Evolutionary conservation across 2,888 invertebrate genomes (phyloP), one percentile per base, ranked within the genome.

Genomic region (Noctua fimbriata): DNA sequence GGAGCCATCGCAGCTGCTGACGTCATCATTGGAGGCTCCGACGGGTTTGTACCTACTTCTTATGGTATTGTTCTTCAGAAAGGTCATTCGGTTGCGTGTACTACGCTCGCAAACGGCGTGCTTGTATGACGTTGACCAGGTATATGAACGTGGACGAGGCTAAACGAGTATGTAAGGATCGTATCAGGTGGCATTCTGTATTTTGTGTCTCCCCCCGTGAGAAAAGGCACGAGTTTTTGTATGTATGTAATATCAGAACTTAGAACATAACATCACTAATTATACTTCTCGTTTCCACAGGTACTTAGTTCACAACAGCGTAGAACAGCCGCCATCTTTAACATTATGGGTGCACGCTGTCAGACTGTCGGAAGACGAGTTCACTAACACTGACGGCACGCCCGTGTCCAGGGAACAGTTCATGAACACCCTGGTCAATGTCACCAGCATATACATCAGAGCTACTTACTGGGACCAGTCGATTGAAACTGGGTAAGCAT

Each of bases 381-480:
- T 99, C 92, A 95, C 97, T 12, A 97, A 98, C 0, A 92, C 97
- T 0, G 97, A 98, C 72, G 98, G 98, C 1, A 95, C 97, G 0
- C 96, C 97, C 0, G 98, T 98, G 0, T 98, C 98, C 1, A 96
- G 99, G 52, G 99, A 99, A 82, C 98, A 99, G 91, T 97, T 99
- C 86, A 99, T 99, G 99, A 98, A 98, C 93, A 97, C 98, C 0
- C 96, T 99, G 63, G 97, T 98, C 78, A 98, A 98, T 91, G 96
- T 99, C 16, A 97, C 98, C 77, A 98, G 98, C 66, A 97, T 99
- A 76, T 99, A 98, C 90, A 98, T 99, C 84, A 97, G 99, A 73
- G 99, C 98, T 0, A 98, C 98, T 0, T 99, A 99, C 93, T 99
- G 98, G 98, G 97, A 98, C 69, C 97, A 98, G 44, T 98, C 98